Conservation (phyloP, 2,888 invertebrate genomes). For the Girardia tigrina region DNA sequence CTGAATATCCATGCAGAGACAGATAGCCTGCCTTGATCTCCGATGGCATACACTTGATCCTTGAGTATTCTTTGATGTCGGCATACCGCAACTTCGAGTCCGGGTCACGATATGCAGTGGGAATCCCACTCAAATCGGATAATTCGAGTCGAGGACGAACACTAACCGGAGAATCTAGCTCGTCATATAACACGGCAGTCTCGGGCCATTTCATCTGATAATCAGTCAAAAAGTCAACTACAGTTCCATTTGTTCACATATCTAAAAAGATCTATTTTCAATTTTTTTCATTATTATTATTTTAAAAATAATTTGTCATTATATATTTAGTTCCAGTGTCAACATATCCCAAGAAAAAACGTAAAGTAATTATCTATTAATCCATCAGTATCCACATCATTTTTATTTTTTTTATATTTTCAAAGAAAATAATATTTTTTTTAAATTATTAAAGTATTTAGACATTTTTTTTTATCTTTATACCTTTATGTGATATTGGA, state of each 20-base stretch:
- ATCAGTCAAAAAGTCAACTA: too few relatives aligned
- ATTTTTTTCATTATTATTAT: neutral
- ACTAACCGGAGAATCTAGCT: slow-evolving; percentile 16
- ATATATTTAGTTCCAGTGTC: too few relatives aligned
- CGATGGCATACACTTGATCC: neutral
- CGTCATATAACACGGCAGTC: neutral
- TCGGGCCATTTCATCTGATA: slow-evolving; percentile 21
- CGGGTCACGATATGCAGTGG: slow-evolving; percentile 24
- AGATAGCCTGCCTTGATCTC: neutral
- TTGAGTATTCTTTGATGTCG: neutral
- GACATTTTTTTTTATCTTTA: too few relatives aligned
- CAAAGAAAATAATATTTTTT: too few relatives aligned
- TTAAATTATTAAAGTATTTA: too few relatives aligned
- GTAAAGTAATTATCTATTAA: too few relatives aligned
- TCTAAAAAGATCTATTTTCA: neutral
- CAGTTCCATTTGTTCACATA: too few relatives aligned
- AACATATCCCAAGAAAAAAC: too few relatives aligned
- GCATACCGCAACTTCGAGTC: neutral
- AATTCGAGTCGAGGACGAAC: neutral
- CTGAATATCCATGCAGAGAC: neutral
- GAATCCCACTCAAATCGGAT: slow-evolving; percentile 26
- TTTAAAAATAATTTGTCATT: too few relatives aligned
- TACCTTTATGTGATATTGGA: too few relatives aligned
- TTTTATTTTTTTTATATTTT: too few relatives aligned
- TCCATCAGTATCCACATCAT: too few relatives aligned